phyloP scores from a whole-genome alignment of 2,113 vertebrate genomes.

The Synchiropus splendidus region DNA sequence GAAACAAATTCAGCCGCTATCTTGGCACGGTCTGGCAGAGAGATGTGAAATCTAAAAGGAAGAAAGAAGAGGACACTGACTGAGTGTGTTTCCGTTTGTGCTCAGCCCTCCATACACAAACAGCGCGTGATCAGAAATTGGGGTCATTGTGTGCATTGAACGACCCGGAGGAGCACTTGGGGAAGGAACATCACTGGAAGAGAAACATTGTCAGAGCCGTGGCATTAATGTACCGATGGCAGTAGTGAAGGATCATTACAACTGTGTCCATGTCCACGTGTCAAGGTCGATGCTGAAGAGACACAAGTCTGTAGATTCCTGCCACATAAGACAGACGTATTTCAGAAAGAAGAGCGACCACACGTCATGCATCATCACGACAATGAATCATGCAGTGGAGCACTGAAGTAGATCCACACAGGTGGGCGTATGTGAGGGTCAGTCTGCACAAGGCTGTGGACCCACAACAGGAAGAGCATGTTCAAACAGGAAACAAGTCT shows the following conservation, averaged over 20 bases:
- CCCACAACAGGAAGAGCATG: constrained; percentile 25
- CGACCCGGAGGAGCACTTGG: constrained; percentile 73
- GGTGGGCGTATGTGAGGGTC: too few relatives aligned
- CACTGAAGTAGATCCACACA: too few relatives aligned
- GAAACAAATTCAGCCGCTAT: neutral
- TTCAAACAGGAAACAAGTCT: constrained; percentile 31
- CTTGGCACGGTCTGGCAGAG: neutral
- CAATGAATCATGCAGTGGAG: too few relatives aligned
- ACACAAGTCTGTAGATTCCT: constrained; percentile 82
- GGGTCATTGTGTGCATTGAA: constrained; percentile 86
- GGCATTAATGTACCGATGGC: neutral
- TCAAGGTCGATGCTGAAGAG: constrained; percentile 86
- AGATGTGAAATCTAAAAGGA: neutral
- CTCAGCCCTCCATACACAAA: constrained; percentile 88
- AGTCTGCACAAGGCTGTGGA: neutral
- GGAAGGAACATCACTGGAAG: constrained; percentile 59
- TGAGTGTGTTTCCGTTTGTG: constrained; percentile 75
- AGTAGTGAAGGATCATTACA: constrained; percentile 57
- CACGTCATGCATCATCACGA: too few relatives aligned
- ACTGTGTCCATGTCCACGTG: constrained; percentile 85
- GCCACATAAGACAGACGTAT: constrained; percentile 14
- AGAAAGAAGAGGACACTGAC: constrained; percentile 61
- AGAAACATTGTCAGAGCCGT: neutral
- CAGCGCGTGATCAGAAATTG: constrained; percentile 75
- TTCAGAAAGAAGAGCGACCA: too few relatives aligned